phyloP scores from a whole-genome alignment of 2,113 vertebrate genomes.

The Pristiophorus japonicus region DNA sequence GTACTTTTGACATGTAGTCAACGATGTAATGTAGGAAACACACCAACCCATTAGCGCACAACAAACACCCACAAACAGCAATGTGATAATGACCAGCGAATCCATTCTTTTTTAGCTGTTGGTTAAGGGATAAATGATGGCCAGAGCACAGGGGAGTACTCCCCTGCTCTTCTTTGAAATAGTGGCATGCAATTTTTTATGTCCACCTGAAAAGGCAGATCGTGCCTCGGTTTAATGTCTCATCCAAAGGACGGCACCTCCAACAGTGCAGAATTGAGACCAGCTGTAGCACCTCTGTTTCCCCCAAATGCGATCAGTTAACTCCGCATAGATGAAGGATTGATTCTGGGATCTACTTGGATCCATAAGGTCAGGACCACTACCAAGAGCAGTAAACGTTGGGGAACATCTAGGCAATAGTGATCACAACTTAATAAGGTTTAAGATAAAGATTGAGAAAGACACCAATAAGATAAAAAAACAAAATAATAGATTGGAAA shows the following conservation, averaged over 20 bases:
- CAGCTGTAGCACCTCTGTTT: neutral
- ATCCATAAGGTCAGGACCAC: neutral
- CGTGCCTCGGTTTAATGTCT: neutral
- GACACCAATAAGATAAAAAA: neutral
- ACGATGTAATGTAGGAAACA: neutral
- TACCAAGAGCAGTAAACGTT: neutral
- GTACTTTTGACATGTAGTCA: neutral
- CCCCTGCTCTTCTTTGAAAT: neutral
- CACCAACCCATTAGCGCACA: neutral
- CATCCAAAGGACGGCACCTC: neutral
- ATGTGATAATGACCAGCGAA: neutral
- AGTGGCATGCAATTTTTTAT: neutral
- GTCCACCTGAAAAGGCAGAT: neutral
- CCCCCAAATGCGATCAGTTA: neutral
- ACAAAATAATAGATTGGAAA: neutral
- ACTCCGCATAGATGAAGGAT: neutral
- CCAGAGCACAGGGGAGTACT: neutral
- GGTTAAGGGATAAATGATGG: neutral
- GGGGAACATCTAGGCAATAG: neutral
- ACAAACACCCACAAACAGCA: neutral
- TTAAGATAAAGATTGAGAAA: neutral
- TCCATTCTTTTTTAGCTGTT: neutral
- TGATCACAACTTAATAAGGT: neutral
- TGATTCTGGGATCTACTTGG: neutral
- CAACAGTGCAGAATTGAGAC: neutral